These are phyloP conservation scores for Patella vulgata DNA, from an alignment of 1,140 invertebrate species.

Conservation along the genomic window DNA sequence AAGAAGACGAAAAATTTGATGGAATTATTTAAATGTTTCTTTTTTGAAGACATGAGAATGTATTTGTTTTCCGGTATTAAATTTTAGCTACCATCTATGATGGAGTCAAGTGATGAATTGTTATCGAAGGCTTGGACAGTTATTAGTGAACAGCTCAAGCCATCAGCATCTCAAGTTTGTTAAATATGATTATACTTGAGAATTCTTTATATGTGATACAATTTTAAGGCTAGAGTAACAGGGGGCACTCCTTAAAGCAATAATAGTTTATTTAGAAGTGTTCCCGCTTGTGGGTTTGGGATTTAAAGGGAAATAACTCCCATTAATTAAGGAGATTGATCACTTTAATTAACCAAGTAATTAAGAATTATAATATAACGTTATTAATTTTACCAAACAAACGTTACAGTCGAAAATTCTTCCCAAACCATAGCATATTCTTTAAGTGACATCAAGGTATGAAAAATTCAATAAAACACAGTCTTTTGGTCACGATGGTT, in stretches of 20 bases:
- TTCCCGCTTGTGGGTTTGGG: not conserved
- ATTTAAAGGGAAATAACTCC: not conserved
- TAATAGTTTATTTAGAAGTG: not conserved
- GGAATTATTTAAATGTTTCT: too few relatives aligned
- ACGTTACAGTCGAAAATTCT: too few relatives aligned
- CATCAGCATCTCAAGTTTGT: constrained; percentile 19
- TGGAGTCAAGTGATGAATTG: constrained; percentile 41
- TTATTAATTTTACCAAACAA: too few relatives aligned
- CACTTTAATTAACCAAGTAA: not conserved
- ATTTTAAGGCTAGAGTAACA: not conserved
- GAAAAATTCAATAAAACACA: too few relatives aligned
- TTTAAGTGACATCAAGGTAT: too few relatives aligned
- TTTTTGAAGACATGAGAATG: too few relatives aligned
- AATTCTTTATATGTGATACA: constrained; percentile 5
- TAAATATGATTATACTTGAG: constrained; percentile 1
- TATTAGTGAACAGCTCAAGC: constrained; percentile 28
- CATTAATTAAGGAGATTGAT: not conserved
- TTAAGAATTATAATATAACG: not conserved
- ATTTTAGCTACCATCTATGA: constrained; percentile 15
- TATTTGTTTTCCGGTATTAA: too few relatives aligned
- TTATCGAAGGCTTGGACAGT: constrained; percentile 41
- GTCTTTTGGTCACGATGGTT: too few relatives aligned
- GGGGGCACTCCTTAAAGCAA: not conserved
- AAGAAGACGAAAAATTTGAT: too few relatives aligned
- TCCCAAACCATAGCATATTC: too few relatives aligned